Evolutionary conservation across 1,140 invertebrate species (phyloP), one percentile per base, ranked within the genome.

Genomic region (Brachionus paranguensis): DNA sequence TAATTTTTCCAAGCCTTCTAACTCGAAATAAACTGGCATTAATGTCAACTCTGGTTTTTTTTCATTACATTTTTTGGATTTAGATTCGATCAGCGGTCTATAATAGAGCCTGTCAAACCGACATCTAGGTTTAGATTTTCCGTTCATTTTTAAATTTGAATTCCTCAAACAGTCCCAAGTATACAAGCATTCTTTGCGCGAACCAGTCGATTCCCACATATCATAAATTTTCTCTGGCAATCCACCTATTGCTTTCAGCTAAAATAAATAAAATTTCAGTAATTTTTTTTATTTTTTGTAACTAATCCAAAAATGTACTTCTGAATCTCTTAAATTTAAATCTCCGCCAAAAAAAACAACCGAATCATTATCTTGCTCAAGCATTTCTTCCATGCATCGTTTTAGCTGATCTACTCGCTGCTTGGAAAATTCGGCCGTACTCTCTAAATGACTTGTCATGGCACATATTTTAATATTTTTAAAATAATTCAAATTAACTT

Each of bases 61-160:
- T 2, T 1, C n/a, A 50, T 41, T 27, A 47, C 7, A 43, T 37
- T 12, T 83, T 55, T n/a, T 84, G 74, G 20, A 86, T 84, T 12
- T n/a, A 3, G 11, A 14, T 27, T 72, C 76, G 27, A 72, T 85
- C 4, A 88, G 86, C 50, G 88, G 86, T 12, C 89, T 85, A 1
- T 92, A 85, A 85, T 91, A 92, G 1, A 92, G 85, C n/a, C 92
- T 86, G 86, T 93, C 92, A 88, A 92, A 93, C 6, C 92, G 88
- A 84, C 86, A 89, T 5, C 88, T 86, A 5, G 92, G 90, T 84
- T 90, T 89, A 89, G 87, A 92, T 92, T 37, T 90, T 86, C 10
- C 72, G 27, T 72, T 72, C 70, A 78, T 72, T 50, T 65, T 64
- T 24, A 68, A 60, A 37, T 83, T 79, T 33, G 76, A 45, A 70